Conservation (phyloP, 2,888 invertebrate genomes). For the Dasypolia templi region DNA sequence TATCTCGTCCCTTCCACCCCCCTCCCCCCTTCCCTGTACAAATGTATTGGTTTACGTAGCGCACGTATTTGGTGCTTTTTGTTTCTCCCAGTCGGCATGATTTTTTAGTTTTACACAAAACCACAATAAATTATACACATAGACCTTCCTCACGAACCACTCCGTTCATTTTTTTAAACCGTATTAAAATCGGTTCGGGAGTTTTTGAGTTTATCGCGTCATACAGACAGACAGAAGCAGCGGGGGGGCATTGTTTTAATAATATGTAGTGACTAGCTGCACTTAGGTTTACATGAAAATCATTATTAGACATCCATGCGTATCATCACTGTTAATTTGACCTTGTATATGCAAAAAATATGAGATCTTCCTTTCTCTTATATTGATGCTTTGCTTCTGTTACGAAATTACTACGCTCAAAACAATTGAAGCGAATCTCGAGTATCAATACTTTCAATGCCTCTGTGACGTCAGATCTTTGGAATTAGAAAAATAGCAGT, state of each 20-base stretch:
- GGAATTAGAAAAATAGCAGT: slow-evolving; percentile 10
- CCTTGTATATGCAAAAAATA: not conserved
- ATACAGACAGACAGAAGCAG: not conserved
- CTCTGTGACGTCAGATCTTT: slow-evolving; percentile 7
- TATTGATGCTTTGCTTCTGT: not conserved
- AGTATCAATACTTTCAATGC: slow-evolving; percentile 5
- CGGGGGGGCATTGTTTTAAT: not conserved
- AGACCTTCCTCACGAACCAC: not conserved
- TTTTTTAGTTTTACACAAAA: not conserved
- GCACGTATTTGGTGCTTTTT: too few species aligned
- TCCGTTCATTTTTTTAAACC: not conserved
- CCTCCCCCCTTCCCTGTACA: too few species aligned
- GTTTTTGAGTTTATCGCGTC: not conserved
- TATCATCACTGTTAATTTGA: too few species aligned
- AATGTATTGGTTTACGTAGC: too few species aligned
- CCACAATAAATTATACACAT: not conserved
- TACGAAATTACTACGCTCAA: not conserved
- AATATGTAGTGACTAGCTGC: not conserved
- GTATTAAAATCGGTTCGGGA: not conserved
- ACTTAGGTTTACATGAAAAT: too few species aligned
- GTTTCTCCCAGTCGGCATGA: too few species aligned
- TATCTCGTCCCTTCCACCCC: too few species aligned
- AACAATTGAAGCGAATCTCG: not conserved
- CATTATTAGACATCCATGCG: too few species aligned
- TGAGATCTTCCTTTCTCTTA: not conserved